Conservation (phyloP, 2,797 vertebrate genomes). For the Spinus pinus region DNA sequence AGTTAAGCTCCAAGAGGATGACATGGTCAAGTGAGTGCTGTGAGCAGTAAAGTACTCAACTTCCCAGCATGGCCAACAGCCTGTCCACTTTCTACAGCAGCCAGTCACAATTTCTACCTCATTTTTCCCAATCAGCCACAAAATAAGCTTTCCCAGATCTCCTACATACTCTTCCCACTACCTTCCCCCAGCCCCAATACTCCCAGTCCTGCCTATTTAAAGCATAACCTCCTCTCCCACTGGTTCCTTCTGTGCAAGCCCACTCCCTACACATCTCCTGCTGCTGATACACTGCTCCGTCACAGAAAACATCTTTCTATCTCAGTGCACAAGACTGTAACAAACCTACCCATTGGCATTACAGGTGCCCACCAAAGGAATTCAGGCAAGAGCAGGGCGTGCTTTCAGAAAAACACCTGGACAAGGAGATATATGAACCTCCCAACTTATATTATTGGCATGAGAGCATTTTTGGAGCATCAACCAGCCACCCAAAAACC, state of each 20-base stretch:
- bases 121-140: not conserved
- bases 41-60: not conserved
- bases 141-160: not conserved
- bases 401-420: not conserved
- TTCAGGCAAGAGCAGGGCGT: not conserved
- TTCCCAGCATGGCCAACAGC: not conserved
- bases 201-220: not conserved
- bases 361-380: not conserved
- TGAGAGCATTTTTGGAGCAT: not conserved
- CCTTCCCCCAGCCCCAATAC: accelerated
- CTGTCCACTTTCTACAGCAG: not conserved
- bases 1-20: not conserved
- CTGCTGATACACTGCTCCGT: not conserved
- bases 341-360: not conserved
- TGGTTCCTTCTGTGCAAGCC: not conserved
- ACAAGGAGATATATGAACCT: not conserved
- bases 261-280: not conserved
- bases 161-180: not conserved
- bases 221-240: not conserved
- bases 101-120: not conserved
- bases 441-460: not conserved
- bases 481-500: not conserved
- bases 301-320: not conserved
- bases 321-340: not conserved
- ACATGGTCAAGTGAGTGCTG: not conserved